These are phyloP conservation scores for Cliona cf. orientalis DNA, from an alignment of 37 sponge, comb jelly and placozoan genomes.

Conservation along the genomic window DNA sequence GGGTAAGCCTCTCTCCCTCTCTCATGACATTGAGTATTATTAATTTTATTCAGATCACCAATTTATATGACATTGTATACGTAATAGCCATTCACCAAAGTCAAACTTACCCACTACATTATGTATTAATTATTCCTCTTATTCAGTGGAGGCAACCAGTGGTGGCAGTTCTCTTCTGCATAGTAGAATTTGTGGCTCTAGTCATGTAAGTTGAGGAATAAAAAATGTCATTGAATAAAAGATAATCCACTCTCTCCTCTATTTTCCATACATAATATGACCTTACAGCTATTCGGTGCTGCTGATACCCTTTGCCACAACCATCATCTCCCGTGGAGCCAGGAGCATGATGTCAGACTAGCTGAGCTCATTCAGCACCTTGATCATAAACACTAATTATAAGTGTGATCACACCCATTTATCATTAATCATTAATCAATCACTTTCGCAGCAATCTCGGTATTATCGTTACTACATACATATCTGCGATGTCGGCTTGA, in stretches of 20 bases:
- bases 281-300: slow-evolving; percentile 49
- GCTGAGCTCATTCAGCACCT: too few species aligned
- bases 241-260: too few species aligned
- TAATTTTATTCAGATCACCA: background rate
- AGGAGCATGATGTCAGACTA: background rate
- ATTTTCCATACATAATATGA: too few species aligned
- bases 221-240: too few species aligned
- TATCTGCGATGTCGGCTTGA: too few species aligned
- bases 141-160: slow-evolving; percentile 49
- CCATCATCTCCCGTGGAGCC: slow-evolving; percentile 19
- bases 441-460: too few species aligned
- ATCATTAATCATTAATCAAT: too few species aligned
- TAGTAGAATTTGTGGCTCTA: slow-evolving; percentile 57
- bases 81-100: background rate
- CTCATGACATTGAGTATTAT: background rate
- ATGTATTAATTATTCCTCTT: slow-evolving; percentile 1
- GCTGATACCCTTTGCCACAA: slow-evolving; percentile 65
- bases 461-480: too few species aligned
- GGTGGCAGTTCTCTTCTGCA: slow-evolving; percentile 61
- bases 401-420: too few species aligned
- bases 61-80: background rate
- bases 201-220: slow-evolving; percentile 48
- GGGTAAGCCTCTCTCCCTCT: slow-evolving; percentile 15
- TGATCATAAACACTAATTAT: too few species aligned
- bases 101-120: background rate